phyloP scores from a whole-genome alignment of 1,140 invertebrate species.

The Thalassaphorura encarpata region DNA sequence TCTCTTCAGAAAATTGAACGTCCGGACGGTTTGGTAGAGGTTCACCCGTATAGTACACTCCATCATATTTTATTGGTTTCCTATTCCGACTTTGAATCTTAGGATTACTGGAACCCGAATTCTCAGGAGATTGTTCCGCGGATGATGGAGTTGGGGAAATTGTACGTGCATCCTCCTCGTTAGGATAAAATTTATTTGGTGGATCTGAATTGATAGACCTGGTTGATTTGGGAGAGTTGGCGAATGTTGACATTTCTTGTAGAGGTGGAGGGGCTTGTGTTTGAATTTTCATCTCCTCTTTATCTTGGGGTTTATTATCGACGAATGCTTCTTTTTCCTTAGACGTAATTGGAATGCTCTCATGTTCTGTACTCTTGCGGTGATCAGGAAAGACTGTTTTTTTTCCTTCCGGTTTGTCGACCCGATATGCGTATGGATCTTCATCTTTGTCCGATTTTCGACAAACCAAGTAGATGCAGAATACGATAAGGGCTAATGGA shows the following conservation, averaged over 20 bases:
- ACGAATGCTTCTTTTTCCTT: neutral
- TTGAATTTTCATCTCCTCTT: neutral
- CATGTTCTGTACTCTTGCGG: neutral
- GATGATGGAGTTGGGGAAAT: neutral
- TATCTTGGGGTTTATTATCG: neutral
- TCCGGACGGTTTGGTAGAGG: slow-evolving; percentile 61
- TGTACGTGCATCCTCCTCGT: neutral
- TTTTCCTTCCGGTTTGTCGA: neutral
- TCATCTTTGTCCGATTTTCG: neutral
- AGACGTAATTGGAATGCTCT: neutral
- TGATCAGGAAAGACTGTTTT: slow-evolving; percentile 1
- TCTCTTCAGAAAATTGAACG: slow-evolving; percentile 55
- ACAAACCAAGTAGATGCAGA: slow-evolving; percentile 31
- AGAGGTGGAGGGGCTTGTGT: neutral
- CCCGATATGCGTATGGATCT: neutral
- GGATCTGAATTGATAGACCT: neutral
- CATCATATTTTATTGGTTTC: slow-evolving; percentile 49
- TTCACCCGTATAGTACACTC: slow-evolving; percentile 68
- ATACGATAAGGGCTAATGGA: slow-evolving; percentile 41
- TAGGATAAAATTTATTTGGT: neutral
- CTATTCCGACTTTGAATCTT: neutral
- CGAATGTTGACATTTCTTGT: neutral
- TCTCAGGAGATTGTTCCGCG: neutral
- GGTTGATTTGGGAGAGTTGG: slow-evolving; percentile 1
- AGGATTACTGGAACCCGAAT: neutral